These are phyloP conservation scores for Neodontobutis hainanensis DNA, from an alignment of 2,113 vertebrate species.

Conservation along the genomic window DNA sequence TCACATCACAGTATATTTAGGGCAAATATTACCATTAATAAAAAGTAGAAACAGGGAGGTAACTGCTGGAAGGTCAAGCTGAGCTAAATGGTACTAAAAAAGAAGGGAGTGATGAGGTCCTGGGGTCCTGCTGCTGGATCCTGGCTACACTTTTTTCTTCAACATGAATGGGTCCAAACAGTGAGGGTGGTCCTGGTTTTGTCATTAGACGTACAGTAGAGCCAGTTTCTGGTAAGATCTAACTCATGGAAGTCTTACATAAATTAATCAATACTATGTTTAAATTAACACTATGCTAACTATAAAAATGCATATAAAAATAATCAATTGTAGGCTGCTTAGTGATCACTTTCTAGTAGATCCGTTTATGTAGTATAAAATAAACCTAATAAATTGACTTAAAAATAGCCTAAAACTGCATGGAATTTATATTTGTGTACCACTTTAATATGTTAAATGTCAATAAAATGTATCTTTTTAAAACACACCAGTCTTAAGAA, in stretches of 20 bases:
- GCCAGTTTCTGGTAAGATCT: conserved; percentile 1
- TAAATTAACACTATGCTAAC: too few relatives aligned
- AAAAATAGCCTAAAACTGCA: too few relatives aligned
- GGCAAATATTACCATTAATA: background rate
- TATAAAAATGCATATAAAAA: too few relatives aligned
- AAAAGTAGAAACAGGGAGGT: background rate
- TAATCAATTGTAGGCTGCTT: too few relatives aligned
- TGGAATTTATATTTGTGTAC: too few relatives aligned
- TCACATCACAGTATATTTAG: background rate
- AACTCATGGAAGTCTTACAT: conserved; percentile 10
- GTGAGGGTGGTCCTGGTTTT: conserved; percentile 29
- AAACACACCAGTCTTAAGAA: background rate
- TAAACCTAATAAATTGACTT: too few relatives aligned
- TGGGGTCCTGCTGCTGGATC: conserved; percentile 29
- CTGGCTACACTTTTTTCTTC: conserved; percentile 1
- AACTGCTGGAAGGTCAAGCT: background rate
- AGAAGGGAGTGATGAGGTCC: background rate
- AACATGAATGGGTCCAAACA: background rate
- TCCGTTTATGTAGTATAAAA: too few relatives aligned
- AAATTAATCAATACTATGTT: background rate
- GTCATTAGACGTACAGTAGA: conserved; percentile 17
- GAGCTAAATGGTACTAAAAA: background rate
- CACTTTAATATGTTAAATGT: background rate
- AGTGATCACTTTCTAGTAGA: too few relatives aligned
- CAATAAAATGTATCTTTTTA: too few relatives aligned